These are phyloP conservation scores for Alentia gelatinosa DNA, from an alignment of 2,888 invertebrate genomes.

Conservation along the genomic window DNA sequence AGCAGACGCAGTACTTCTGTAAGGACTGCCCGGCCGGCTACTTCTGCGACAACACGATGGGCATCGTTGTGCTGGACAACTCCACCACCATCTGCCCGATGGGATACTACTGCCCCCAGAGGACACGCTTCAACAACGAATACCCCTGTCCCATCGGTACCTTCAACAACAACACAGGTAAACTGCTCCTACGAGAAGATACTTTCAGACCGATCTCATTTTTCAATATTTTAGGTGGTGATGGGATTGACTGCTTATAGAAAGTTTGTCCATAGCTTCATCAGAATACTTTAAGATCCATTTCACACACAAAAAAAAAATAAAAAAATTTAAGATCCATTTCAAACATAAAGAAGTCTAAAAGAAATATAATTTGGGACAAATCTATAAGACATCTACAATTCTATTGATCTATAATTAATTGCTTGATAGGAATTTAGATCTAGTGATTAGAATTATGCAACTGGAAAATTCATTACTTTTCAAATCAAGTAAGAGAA, in stretches of 20 bases:
- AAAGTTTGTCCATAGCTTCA: background rate
- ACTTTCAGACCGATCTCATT: background rate
- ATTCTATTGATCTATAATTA: too few species aligned
- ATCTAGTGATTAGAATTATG: too few species aligned
- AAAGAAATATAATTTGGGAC: too few species aligned
- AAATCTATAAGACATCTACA: too few species aligned
- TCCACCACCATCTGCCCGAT: slow-evolving; percentile 72
- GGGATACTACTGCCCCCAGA: slow-evolving; percentile 76
- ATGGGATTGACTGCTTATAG: background rate
- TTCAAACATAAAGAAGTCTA: too few species aligned
- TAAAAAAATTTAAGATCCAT: too few species aligned
- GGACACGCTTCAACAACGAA: slow-evolving; percentile 73
- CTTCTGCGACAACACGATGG: slow-evolving; percentile 78
- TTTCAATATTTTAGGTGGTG: background rate
- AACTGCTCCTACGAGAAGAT: background rate
- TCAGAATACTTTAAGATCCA: too few species aligned
- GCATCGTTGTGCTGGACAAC: slow-evolving; percentile 74
- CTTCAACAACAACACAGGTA: slow-evolving; percentile 76
- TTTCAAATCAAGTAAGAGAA: too few species aligned
- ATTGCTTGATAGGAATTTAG: too few species aligned
- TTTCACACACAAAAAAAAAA: background rate
- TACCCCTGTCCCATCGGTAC: slow-evolving; percentile 77
- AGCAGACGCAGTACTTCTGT: slow-evolving; percentile 70
- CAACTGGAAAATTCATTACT: too few species aligned
- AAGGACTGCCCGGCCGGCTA: slow-evolving; percentile 76